Evolutionary conservation across 2,888 invertebrate genomes (phyloP).

Genomic region (Chloromyia formosa): DNA sequence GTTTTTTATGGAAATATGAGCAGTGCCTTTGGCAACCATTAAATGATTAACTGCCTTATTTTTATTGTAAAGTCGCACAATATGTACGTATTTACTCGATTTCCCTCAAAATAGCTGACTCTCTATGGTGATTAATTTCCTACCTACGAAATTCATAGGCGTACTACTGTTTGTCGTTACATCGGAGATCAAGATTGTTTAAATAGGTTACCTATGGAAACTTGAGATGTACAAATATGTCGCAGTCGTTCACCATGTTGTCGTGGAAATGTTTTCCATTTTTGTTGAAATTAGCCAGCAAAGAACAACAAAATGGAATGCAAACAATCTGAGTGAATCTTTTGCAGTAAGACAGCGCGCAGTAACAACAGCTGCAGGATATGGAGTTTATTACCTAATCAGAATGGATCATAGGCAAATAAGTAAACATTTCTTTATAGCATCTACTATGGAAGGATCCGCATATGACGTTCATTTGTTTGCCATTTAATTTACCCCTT

Average conservation of each 20-base stretch:
- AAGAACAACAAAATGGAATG: not conserved
- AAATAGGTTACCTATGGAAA: constrained; percentile 39
- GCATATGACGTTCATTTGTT: not conserved
- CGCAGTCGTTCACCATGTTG: not conserved
- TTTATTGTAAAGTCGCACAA: not conserved
- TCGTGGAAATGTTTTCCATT: constrained; percentile 30
- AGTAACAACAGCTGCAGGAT: not conserved
- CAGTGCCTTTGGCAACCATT: not conserved
- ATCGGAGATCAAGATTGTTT: not conserved
- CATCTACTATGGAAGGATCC: not conserved
- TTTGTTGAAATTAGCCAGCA: not conserved
- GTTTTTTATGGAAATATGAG: not conserved
- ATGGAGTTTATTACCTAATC: not conserved
- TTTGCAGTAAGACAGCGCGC: not conserved
- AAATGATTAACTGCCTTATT: not conserved
- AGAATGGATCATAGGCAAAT: not conserved
- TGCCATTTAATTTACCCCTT: not conserved
- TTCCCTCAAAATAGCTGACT: constrained; percentile 2
- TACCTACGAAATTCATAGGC: not conserved
- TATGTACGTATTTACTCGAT: not conserved
- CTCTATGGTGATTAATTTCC: constrained; percentile 16
- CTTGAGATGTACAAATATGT: constrained; percentile 36
- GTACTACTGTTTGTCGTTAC: not conserved
- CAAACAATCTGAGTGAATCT: not conserved
- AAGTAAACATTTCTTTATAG: not conserved